Evolutionary conservation across 92 coral and sea anemone genomes (phyloP).

Genomic region (Chrysogorgia sp.): DNA sequence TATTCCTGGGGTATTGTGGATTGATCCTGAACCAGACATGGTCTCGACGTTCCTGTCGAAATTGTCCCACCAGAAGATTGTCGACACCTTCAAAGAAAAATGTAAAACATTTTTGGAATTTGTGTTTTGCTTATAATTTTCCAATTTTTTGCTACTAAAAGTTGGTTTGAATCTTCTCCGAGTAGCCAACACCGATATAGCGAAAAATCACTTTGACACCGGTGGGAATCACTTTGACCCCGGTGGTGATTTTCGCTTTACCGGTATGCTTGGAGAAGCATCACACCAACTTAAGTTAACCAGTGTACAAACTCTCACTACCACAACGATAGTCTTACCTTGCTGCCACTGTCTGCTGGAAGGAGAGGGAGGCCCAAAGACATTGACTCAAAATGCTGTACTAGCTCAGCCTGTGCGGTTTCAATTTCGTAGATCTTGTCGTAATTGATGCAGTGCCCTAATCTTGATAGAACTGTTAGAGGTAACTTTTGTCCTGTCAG

Average conservation of each 20-base stretch:
- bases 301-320: no score
- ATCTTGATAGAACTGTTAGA: neutral
- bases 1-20: conserved; percentile 35
- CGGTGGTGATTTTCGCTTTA: no score
- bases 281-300: no score
- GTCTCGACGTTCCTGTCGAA: conserved; percentile 30
- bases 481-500: conserved; percentile 18
- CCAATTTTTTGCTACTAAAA: no score
- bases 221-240: no score
- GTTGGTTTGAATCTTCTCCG: no score
- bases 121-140: no score
- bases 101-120: no score
- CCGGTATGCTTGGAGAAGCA: no score
- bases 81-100: neutral
- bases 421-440: conserved; percentile 10
- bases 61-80: conserved; percentile 37
- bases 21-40: conserved; percentile 12
- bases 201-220: no score
- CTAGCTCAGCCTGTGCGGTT: conserved; percentile 14
- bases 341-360: neutral
- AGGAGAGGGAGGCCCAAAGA: neutral
- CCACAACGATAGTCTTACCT: neutral
- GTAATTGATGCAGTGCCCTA: conserved; percentile 24
- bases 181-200: no score
- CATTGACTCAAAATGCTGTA: conserved; percentile 16